These are phyloP conservation scores for Tyto alba DNA, from an alignment of 2,113 vertebrate genomes.

Conservation along the genomic window DNA sequence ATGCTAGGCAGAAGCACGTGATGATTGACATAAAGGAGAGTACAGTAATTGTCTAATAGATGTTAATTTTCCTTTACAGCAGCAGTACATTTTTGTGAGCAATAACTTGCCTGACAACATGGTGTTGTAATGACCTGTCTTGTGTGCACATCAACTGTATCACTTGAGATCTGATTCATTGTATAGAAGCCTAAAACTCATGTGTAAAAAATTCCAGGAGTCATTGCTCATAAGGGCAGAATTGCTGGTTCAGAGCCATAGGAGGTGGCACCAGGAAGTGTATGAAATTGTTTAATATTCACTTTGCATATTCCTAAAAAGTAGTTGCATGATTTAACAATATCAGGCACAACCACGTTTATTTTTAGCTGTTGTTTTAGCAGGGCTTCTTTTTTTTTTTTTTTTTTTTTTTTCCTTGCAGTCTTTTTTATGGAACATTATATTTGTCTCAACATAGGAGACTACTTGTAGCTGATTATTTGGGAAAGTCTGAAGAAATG, in stretches of 20 bases:
- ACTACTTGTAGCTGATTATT: not conserved
- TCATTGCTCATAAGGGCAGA: not conserved
- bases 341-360: not conserved
- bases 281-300: slow-evolving; percentile 1
- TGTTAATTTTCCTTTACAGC: not conserved
- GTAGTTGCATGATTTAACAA: not conserved
- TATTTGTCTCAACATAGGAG: not conserved
- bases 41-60: not conserved
- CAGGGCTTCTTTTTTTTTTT: not conserved
- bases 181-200: not conserved
- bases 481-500: not conserved
- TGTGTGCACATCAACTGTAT: not conserved
- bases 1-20: not conserved
- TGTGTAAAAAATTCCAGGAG: not conserved
- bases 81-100: slow-evolving; percentile 8
- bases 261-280: slow-evolving; percentile 15
- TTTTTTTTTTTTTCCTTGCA: not conserved
- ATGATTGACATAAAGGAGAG: not conserved
- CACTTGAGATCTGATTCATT: slow-evolving; percentile 49
- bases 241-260: slow-evolving; percentile 4
- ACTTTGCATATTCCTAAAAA: slow-evolving; percentile 56
- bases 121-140: slow-evolving; percentile 24
- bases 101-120: slow-evolving; percentile 15
- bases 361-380: not conserved
- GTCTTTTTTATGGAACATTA: not conserved